These are phyloP conservation scores for Nesidiocoris tenuis DNA, from an alignment of 2,888 invertebrate genomes.

Conservation along the genomic window DNA sequence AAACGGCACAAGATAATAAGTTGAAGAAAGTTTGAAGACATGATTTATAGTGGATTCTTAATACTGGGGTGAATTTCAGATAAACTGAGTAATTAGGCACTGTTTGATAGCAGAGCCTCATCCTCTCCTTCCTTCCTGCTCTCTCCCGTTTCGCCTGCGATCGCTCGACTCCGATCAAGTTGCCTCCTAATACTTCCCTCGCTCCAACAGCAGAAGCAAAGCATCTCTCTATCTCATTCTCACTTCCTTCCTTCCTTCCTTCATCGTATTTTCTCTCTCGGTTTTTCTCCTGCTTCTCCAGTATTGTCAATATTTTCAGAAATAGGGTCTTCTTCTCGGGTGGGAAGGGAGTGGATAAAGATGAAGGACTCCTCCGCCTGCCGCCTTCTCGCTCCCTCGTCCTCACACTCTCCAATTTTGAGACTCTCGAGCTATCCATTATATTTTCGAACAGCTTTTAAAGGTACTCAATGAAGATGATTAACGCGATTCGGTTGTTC, in stretches of 20 bases:
- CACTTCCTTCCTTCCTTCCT: background rate
- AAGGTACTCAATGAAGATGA: background rate
- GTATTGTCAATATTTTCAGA: background rate
- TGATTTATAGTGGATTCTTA: constrained; percentile 36
- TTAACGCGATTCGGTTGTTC: background rate
- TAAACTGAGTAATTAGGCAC: constrained; percentile 37
- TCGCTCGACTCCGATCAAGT: background rate
- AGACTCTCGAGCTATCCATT: background rate
- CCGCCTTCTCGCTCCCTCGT: background rate
- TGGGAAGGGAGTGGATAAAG: background rate
- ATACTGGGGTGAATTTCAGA: constrained; percentile 33
- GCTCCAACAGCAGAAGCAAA: background rate
- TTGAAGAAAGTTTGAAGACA: constrained; percentile 24
- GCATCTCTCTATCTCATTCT: background rate
- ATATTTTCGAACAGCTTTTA: background rate
- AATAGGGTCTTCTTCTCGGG: background rate
- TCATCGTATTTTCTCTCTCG: background rate
- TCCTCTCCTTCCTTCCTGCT: background rate
- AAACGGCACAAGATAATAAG: constrained; percentile 30
- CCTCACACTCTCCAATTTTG: background rate
- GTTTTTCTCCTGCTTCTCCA: background rate
- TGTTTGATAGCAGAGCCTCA: constrained; percentile 23
- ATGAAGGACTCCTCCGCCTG: background rate
- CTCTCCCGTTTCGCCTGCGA: too few species aligned
- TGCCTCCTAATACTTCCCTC: background rate